Evolutionary conservation across 2,113 vertebrate species (phyloP).

Genomic region (Ptyas mucosa): DNA sequence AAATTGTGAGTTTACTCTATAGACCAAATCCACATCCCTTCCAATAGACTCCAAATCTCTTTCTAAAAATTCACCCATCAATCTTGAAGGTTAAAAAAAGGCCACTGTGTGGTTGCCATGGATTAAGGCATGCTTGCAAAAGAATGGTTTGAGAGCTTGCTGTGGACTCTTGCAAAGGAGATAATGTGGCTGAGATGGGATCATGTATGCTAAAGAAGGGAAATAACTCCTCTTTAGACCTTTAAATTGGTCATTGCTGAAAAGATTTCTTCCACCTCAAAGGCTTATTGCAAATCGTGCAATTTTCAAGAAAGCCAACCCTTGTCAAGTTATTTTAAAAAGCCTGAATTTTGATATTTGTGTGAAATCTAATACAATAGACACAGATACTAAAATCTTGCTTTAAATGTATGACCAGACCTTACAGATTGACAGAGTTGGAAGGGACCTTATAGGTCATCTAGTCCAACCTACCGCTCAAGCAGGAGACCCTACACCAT

Average conservation of each 20-base stretch:
- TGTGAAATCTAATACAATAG: background rate
- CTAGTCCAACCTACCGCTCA: too few species aligned
- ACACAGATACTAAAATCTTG: background rate
- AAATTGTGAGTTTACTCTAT: too few species aligned
- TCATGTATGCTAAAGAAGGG: background rate
- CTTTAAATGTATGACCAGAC: background rate
- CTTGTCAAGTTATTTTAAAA: background rate
- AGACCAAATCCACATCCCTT: too few species aligned
- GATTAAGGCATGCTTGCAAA: background rate
- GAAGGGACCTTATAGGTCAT: too few species aligned
- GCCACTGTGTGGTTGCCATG: background rate
- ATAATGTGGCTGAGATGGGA: accelerated
- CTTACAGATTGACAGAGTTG: too few species aligned
- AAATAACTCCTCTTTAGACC: background rate
- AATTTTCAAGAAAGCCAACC: background rate
- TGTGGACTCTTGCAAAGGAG: background rate
- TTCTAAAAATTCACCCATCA: too few species aligned
- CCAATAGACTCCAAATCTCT: too few species aligned
- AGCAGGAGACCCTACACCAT: too few species aligned
- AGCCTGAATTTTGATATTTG: background rate
- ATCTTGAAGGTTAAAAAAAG: background rate
- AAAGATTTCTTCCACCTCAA: background rate
- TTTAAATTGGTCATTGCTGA: background rate
- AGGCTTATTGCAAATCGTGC: too few species aligned
- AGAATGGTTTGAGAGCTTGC: accelerated